Base-by-base conservation (phyloP, 1,140 invertebrate species). In the Homarus americanus region DNA sequence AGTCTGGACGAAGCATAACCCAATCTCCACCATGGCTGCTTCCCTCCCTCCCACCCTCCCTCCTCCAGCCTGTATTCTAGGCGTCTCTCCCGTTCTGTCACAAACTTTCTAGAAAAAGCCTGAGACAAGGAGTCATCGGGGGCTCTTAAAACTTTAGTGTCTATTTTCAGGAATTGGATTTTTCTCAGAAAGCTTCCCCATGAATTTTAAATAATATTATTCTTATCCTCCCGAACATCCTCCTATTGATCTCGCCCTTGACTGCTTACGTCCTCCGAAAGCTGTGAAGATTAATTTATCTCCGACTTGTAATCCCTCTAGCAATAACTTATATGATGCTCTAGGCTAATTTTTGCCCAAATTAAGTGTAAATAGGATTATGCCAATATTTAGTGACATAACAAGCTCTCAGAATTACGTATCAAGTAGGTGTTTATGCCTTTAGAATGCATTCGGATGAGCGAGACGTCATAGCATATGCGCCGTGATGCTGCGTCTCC, bases 151-250 rank as follows among this genome's bases (percentile, higher is more conserved):
- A 90, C 87, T 90, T 90, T 90, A 90, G 87, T 90, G 87, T 90
- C 87, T 90, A 90, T 90, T 90, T 90, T 90, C 87, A 90, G 87
- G 87, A 90, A 90, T 90, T 90, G 87, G 87, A 90, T 90, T 90
- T 90, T 90, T 90, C 87, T 90, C 87, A 90, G 87, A 90, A 90
- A 90, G 87, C 87, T 90, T 90, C 53, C 87, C 87, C 87, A 90
- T 90, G 87, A 90, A 90, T 90, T 90, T 90, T 90, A 83, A 90
- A 90, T 90, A 90, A 90, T 90, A 82, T 90, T 90, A 83, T 90
- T 90, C 87, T 90, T 90, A 90, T 90, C 87, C 87, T 90, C 80
- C 80, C 87, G 53, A 83, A 90, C 87, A 90, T 90, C 87, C 87
- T 90, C 44, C 87, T 90, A 90, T 90, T 90, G 87, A 90, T 90